Percentiles rank a stretch among this genome's conserved stretches.
phyloP scores from a whole-genome alignment of 2,888 invertebrate species.

The Eupithecia insigniata region DNA sequence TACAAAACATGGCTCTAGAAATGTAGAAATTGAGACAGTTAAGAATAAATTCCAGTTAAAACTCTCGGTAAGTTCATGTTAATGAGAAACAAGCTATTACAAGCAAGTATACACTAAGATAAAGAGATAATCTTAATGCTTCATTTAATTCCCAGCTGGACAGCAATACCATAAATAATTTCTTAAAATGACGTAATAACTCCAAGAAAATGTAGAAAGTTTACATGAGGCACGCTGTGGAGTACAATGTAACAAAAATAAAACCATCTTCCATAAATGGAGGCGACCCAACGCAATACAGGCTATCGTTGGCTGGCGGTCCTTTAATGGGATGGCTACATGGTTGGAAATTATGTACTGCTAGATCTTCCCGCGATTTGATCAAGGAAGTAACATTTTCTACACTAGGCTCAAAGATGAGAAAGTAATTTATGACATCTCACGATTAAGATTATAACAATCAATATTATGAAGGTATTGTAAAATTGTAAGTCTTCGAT shows the following conservation, averaged over 20 bases:
- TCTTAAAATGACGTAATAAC: conserved; percentile 47
- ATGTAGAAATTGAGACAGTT: conserved; percentile 12
- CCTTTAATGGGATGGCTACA: conserved; percentile 56
- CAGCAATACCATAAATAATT: conserved; percentile 31
- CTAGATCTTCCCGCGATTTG: conserved; percentile 8
- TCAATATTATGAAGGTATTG: background rate
- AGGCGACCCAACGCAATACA: conserved; percentile 58
- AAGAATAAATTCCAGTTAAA: conserved; percentile 8
- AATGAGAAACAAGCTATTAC: conserved; percentile 12
- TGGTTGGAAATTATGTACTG: conserved; percentile 31
- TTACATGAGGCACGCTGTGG: conserved; percentile 59
- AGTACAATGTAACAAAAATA: conserved; percentile 72
- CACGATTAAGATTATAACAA: background rate
- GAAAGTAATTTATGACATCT: background rate
- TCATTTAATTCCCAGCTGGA: conserved; percentile 31
- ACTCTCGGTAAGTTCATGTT: conserved; percentile 6
- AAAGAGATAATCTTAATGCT: conserved; percentile 39
- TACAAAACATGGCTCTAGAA: background rate
- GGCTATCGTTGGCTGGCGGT: conserved; percentile 64
- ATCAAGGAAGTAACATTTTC: conserved; percentile 19
- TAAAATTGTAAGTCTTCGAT: background rate
- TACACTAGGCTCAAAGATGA: background rate
- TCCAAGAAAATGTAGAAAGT: conserved; percentile 56
- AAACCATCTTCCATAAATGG: conserved; percentile 68
- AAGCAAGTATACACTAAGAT: conserved; percentile 20